phyloP scores from a whole-genome alignment of 2,797 vertebrate species.

The Sciurus vulgaris region DNA sequence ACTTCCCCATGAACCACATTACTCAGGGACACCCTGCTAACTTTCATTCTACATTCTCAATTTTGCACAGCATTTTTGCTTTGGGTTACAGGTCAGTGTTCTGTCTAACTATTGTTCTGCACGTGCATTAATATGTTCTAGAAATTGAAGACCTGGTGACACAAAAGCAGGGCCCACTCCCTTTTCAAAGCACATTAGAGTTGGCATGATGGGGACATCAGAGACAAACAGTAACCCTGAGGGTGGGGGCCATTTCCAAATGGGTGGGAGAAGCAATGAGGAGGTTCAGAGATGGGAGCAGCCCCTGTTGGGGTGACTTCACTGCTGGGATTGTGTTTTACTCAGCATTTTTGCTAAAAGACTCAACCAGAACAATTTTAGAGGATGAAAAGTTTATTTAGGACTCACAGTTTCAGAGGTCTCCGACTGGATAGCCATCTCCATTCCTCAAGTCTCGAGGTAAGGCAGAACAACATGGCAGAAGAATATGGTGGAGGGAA shows the following conservation, averaged over 20 bases:
- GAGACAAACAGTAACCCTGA: neutral
- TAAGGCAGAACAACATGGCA: too few species aligned
- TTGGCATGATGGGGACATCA: rapidly evolving
- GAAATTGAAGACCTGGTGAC: neutral
- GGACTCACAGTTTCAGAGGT: too few species aligned
- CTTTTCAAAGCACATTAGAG: neutral
- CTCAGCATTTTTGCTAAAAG: too few species aligned
- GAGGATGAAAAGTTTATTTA: too few species aligned
- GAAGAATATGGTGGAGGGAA: too few species aligned
- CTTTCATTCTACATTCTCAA: neutral
- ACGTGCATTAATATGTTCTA: rapidly evolving
- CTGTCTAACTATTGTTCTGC: too few species aligned
- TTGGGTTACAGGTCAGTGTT: neutral
- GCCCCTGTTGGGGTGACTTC: neutral
- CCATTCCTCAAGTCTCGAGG: too few species aligned
- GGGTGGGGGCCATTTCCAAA: neutral
- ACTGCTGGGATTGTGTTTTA: neutral
- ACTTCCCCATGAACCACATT: neutral
- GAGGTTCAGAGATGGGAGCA: neutral
- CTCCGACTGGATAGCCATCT: too few species aligned
- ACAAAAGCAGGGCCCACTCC: neutral
- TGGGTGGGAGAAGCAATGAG: neutral
- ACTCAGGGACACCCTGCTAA: too few species aligned
- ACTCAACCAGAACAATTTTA: too few species aligned
- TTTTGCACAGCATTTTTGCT: neutral